Evolutionary conservation across 2,113 vertebrate genomes (phyloP).

Genomic region (Onychostruthus taczanowskii): DNA sequence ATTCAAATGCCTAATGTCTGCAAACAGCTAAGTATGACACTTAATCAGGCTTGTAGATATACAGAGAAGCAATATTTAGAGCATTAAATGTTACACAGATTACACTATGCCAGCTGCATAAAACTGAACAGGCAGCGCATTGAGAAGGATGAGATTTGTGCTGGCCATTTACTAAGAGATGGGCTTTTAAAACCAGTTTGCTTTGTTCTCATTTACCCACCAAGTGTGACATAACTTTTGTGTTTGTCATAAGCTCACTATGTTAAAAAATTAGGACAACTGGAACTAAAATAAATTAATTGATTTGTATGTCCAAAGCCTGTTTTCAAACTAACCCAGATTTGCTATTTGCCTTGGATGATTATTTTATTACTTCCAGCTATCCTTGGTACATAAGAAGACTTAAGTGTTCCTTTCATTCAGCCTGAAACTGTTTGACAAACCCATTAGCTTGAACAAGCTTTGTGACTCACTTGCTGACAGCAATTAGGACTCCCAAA

Average conservation of each 20-base stretch:
- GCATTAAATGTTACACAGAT: not conserved
- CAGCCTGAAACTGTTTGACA: not conserved
- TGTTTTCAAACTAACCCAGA: not conserved
- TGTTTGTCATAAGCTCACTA: not conserved
- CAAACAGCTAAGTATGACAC: not conserved
- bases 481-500: not conserved
- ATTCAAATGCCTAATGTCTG: not conserved
- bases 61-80: not conserved
- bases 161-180: not conserved
- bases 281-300: not conserved
- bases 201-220: not conserved
- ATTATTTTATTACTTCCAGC: not conserved
- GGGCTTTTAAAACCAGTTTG: not conserved
- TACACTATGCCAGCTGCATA: not conserved
- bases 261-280: not conserved
- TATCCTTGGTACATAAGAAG: not conserved
- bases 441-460: not conserved
- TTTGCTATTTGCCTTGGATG: not conserved
- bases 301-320: not conserved
- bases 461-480: not conserved
- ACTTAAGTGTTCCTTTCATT: not conserved
- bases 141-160: not conserved
- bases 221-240: not conserved
- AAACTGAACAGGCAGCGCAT: not conserved
- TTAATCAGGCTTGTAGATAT: not conserved